These are phyloP conservation scores for Boulengeromyrus knoepffleri DNA, from an alignment of 2,113 vertebrate species.

Conservation along the genomic window DNA sequence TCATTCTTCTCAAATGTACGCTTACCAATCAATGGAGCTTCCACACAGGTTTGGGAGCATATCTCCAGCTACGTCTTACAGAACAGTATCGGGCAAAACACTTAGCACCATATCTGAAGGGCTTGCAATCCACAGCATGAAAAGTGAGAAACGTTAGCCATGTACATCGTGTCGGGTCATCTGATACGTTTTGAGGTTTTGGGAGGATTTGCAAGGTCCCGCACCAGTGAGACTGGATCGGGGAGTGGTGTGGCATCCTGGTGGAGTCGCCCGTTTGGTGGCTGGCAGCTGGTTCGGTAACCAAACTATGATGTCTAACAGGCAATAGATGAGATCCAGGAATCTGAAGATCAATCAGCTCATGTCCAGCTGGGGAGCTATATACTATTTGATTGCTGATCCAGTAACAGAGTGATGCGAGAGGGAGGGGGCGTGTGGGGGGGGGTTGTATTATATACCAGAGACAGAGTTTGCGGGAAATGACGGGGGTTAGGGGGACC, in stretches of 20 bases:
- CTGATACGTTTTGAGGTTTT: background rate
- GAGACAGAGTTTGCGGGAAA: background rate
- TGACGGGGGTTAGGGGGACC: background rate
- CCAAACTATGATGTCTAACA: background rate
- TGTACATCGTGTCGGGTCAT: background rate
- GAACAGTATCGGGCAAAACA: background rate
- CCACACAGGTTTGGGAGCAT: background rate
- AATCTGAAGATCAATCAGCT: background rate
- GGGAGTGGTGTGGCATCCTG: background rate
- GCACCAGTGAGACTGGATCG: background rate
- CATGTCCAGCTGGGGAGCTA: background rate
- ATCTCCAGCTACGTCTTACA: background rate
- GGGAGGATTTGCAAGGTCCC: background rate
- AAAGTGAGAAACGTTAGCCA: background rate
- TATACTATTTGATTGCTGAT: background rate
- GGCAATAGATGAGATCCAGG: background rate
- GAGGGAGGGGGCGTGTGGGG: background rate
- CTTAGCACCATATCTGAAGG: background rate
- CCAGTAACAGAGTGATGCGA: background rate
- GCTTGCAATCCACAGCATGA: background rate
- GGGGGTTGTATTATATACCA: too few species aligned
- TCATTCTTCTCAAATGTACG: background rate
- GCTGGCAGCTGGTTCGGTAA: slow-evolving; percentile 9
- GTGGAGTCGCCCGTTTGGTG: background rate
- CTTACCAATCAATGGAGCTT: background rate